A percentile compares a stretch with the other conserved stretches of the same genome.
These are phyloP conservation scores for Dasysyrphus tricinctus DNA, from an alignment of 2,888 invertebrate species.

Conservation along the genomic window DNA sequence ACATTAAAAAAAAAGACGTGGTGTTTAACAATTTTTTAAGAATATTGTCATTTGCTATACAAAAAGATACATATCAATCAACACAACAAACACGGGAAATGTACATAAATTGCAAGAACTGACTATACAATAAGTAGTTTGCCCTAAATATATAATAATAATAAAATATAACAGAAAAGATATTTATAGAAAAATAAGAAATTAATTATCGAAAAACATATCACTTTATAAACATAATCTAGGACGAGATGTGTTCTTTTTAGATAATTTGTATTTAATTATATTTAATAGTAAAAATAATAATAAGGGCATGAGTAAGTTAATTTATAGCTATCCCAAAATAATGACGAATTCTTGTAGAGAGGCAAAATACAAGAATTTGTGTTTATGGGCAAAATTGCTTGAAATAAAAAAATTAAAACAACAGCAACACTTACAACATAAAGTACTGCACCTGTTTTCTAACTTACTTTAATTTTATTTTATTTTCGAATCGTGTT, in stretches of 20 bases:
- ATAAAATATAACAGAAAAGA: conserved; percentile 31
- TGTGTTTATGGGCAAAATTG: no score
- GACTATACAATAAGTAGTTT: conserved; percentile 83
- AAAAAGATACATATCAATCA: conserved; percentile 57
- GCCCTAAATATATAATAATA: conserved; percentile 79
- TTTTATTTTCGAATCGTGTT: no score
- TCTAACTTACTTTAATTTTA: no score
- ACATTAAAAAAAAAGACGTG: conserved; percentile 28
- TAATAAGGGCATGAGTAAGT: not conserved
- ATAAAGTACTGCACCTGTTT: no score
- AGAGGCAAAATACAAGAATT: no score
- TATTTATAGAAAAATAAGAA: not conserved
- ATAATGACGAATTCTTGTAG: no score
- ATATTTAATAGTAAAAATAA: conserved; percentile 25
- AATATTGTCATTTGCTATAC: conserved; percentile 34
- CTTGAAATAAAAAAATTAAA: no score
- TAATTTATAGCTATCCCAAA: no score
- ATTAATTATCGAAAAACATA: conserved; percentile 63
- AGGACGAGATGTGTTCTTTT: conserved; percentile 62
- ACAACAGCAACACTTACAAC: no score
- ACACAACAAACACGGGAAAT: conserved; percentile 55
- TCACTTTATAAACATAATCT: conserved; percentile 51
- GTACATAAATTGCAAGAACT: conserved; percentile 80
- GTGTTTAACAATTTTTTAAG: conserved; percentile 28
- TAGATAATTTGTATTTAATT: conserved; percentile 12